These are phyloP conservation scores for Umimayanthus kanabou DNA, from an alignment of 92 coral and sea anemone species.

Conservation along the genomic window DNA sequence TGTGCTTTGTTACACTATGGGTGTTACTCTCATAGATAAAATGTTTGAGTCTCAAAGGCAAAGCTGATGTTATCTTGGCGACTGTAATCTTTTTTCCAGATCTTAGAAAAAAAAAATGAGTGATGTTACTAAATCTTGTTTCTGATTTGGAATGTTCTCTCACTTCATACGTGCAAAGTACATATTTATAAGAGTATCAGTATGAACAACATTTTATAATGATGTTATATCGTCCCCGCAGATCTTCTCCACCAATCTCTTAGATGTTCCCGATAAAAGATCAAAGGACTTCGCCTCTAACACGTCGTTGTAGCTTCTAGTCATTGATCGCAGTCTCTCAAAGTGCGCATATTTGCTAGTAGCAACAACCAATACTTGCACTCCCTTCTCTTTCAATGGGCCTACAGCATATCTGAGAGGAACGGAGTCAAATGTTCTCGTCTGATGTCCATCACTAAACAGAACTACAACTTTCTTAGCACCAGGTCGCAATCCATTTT, in stretches of 20 bases:
- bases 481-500: constrained; percentile 70
- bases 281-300: constrained; percentile 45
- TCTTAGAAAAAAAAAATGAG: too few relatives aligned
- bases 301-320: constrained; percentile 46
- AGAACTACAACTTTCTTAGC: constrained; percentile 63
- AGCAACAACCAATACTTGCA: constrained; percentile 56
- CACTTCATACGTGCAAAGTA: background rate
- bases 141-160: background rate
- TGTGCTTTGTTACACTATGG: background rate
- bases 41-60: too few relatives aligned
- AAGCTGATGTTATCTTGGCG: background rate
- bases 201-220: background rate
- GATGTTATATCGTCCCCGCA: constrained; percentile 39
- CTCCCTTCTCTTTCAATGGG: constrained; percentile 59
- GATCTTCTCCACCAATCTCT: constrained; percentile 48
- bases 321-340: constrained; percentile 39
- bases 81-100: background rate
- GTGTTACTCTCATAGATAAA: too few relatives aligned
- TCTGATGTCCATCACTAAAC: constrained; percentile 66
- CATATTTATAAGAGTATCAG: background rate
- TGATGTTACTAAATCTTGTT: background rate
- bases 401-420: constrained; percentile 65
- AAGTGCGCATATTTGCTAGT: constrained; percentile 32
- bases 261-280: constrained; percentile 39
- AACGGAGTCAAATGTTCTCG: constrained; percentile 55